These are phyloP conservation scores for Archips crataeganus DNA, from an alignment of 2,888 invertebrate genomes.

Conservation along the genomic window DNA sequence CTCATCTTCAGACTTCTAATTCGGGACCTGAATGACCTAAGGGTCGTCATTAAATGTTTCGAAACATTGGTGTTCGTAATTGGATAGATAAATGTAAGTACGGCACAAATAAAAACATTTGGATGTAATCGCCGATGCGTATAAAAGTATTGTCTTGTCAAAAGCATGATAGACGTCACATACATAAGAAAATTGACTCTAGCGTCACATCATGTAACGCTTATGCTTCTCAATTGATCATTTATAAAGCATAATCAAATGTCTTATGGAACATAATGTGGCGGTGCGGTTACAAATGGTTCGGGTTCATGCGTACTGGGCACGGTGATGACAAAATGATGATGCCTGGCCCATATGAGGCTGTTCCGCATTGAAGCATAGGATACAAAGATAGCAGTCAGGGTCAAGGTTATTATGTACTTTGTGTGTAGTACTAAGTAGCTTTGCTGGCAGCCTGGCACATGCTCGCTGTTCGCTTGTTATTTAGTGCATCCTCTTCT, in stretches of 20 bases:
- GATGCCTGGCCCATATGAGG: slow-evolving; percentile 30
- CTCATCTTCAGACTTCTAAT: neutral
- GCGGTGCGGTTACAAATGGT: slow-evolving; percentile 12
- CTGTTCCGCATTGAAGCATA: slow-evolving; percentile 37
- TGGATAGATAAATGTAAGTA: neutral
- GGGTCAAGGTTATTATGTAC: slow-evolving; percentile 35
- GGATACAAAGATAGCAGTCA: slow-evolving; percentile 21
- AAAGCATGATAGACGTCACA: neutral
- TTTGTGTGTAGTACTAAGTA: neutral
- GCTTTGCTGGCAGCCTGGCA: no score
- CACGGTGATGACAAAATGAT: slow-evolving; percentile 42
- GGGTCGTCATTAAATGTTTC: no score
- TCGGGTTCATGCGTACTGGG: slow-evolving; percentile 30
- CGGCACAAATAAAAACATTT: neutral
- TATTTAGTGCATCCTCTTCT: no score
- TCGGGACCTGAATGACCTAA: no score
- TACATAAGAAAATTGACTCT: slow-evolving; percentile 7
- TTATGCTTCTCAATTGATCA: slow-evolving; percentile 31
- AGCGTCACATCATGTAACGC: slow-evolving; percentile 23
- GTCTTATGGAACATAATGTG: slow-evolving; percentile 14
- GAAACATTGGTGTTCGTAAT: neutral
- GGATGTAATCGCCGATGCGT: neutral
- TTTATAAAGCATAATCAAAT: slow-evolving; percentile 26
- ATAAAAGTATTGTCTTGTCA: slow-evolving; percentile 4
- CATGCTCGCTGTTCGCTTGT: no score